Percentiles rank a stretch among this genome's conserved stretches.
These are phyloP conservation scores for Lacanobia wlatinum DNA, from an alignment of 2,888 invertebrate genomes.

Conservation along the genomic window DNA sequence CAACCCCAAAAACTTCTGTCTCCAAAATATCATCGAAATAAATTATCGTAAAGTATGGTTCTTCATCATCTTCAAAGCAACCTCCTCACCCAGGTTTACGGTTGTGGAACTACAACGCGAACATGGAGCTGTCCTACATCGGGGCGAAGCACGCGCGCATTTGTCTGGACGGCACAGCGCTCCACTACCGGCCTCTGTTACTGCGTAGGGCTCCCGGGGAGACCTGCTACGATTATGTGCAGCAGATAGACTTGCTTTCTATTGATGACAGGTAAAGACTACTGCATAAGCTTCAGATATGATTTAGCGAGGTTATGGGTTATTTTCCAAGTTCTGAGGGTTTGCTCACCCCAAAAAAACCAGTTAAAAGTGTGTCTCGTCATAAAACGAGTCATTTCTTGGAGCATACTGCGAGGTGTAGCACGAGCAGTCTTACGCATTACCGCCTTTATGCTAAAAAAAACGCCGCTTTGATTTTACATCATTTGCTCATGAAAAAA, in stretches of 20 bases:
- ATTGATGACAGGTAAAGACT: conserved; percentile 79
- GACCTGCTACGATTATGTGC: conserved; percentile 94
- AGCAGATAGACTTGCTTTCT: conserved; percentile 89
- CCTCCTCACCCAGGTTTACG: conserved; percentile 88
- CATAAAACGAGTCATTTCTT: not conserved
- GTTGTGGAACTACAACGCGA: conserved; percentile 96
- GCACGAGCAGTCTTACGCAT: not conserved
- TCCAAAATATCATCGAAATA: too few relatives aligned
- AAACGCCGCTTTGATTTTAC: not conserved
- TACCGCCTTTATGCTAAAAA: not conserved
- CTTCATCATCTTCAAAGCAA: too few relatives aligned
- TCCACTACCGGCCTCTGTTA: conserved; percentile 79
- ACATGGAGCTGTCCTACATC: conserved; percentile 92
- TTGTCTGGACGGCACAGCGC: conserved; percentile 80
- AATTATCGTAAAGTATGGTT: too few relatives aligned
- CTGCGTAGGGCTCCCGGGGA: conserved; percentile 94
- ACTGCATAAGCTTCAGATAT: not conserved
- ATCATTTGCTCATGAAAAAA: too few relatives aligned
- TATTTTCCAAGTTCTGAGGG: not conserved
- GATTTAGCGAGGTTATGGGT: not conserved
- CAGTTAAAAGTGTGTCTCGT: not conserved
- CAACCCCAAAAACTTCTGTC: too few relatives aligned
- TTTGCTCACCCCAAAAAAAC: not conserved
- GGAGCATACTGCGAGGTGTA: not conserved
- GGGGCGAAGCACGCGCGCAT: conserved; percentile 90